Conservation (phyloP, 2,888 invertebrate genomes). For the Cantharis nigra region DNA sequence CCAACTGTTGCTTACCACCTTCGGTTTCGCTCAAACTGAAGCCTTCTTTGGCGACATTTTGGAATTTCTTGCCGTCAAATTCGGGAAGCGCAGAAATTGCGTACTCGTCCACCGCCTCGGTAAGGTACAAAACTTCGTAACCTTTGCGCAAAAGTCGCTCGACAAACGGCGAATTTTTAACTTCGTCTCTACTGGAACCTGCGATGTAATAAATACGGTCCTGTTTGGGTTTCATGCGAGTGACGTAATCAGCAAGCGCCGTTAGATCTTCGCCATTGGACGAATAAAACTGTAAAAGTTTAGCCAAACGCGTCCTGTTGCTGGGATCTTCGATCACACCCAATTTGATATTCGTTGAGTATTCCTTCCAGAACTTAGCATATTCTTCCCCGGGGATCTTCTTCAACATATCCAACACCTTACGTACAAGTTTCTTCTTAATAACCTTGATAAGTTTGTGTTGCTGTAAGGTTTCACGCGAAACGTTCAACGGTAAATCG, state of each 20-base stretch:
- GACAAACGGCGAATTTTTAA: constrained; percentile 91
- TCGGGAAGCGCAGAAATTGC: constrained; percentile 94
- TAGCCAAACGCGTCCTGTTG: constrained; percentile 93
- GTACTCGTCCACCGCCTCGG: constrained; percentile 98
- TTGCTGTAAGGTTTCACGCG: constrained; percentile 96
- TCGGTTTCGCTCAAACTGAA: constrained; percentile 80
- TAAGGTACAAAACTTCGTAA: constrained; percentile 91
- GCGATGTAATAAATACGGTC: constrained; percentile 96
- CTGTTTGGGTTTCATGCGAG: constrained; percentile 94
- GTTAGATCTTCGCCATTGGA: constrained; percentile 73
- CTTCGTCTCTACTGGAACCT: constrained; percentile 84
- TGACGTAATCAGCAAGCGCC: constrained; percentile 85
- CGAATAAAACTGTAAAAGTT: constrained; percentile 88
- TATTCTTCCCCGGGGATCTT: constrained; percentile 90
- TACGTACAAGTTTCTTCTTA: constrained; percentile 97
- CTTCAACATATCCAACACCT: constrained; percentile 97
- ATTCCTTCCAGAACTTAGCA: constrained; percentile 97
- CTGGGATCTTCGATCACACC: constrained; percentile 98
- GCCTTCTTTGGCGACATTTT: constrained; percentile 99
- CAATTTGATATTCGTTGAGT: constrained; percentile 81
- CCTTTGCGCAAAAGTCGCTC: constrained; percentile 92
- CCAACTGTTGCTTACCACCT: constrained; percentile 73
- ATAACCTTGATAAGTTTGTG: constrained; percentile 99
- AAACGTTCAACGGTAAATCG: constrained; percentile 97
- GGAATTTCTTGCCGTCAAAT: constrained; percentile 98